Evolutionary conservation across 2,113 vertebrate genomes (phyloP), one percentile per base, ranked within the genome.

Genomic region (Tamias sibiricus): DNA sequence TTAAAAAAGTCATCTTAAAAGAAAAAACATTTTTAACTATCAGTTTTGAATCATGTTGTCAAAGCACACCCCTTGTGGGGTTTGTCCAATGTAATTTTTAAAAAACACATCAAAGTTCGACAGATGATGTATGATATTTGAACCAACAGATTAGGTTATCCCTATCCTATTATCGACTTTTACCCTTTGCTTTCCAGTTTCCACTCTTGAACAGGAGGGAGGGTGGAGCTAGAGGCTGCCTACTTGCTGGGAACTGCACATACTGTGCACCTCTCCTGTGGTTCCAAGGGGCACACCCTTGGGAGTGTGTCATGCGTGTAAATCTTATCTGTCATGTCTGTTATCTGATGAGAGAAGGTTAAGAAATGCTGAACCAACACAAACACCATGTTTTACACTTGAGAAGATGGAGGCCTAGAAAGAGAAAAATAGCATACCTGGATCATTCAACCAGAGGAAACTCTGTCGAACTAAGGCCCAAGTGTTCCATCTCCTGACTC

Each of bases 301-400:
- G 79, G 90, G 76, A 94, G 86, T 90, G n/a, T 91, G 79, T 95
- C 95, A 54, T 72, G 75, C 26, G 30, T 37, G 66, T 94, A 94
- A 94, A 95, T 92, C 92, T 95, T 95, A 93, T 93, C 97, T 85
- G 87, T 95, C 80, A 24, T 76, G 42, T 90, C 81, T 96, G 42
- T 79, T 96, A 93, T 95, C 95, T 96, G 93, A 97, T 96, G 79
- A 75, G 54, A 94, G 44, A 59, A 93, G 62, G 42, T 89, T 75
- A 81, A 84, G 57, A 93, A 97, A 83, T 44, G 69, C 89, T 93
- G 91, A 98, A 71, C 49, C 26, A 84, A 91, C 64, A 59, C 57
- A 84, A 95, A 86, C 54, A 9, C 40, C 59, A 76, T 35, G 72
- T 91, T 93, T 93, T 91, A 80, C 4, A 76, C 9, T 76, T 59